Evolutionary conservation across 2,113 vertebrate genomes (phyloP), one percentile per base, ranked within the genome.

Genomic region (Strix uralensis): DNA sequence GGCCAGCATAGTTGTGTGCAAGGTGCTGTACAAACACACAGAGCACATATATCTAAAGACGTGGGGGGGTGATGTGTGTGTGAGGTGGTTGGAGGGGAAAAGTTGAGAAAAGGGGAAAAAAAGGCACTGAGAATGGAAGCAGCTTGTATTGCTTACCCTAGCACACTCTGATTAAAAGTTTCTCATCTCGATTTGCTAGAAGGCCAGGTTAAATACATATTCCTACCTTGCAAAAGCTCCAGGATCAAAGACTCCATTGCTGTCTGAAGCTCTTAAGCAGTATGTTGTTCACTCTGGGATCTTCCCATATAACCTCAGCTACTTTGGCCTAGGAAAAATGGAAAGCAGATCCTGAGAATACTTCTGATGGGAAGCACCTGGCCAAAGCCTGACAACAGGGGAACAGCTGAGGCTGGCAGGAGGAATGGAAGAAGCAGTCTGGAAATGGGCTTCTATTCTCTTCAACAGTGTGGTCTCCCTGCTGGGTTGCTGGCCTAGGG

Each of bases 401-500:
- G 36, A 84, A 75, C 81, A 96, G 74, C 84, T 87, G 78, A 90
- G 61, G 66, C 51, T 91, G 90, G 79, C 92, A 92, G 49, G 44
- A 92, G 58, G 62, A 96, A 72, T 17, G 57, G 58, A 95, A 90
- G 91, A 74, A 82, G 70, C 3, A 5, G 72, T 55, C 73, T 94
- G 93, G 80, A 89, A 90, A 74, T 42, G 74, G 73, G 40, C 54
- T 91, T 16, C 49, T 90, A 0, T 78, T 89, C 61, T 72, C 49
- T 71, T 75, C 57, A 51, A 62, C 30, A 79, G 70, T 4, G 5
- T 2, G 4, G 65, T 66, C 17, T 87, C 59, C 90, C 87, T 70
- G 90, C 87, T 93, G 90, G 32, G 69, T 81, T 8, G 7, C 73
- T 97, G 87, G 87, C 92, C 71, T 90, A 62, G 81, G 74, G 90